Evolutionary conservation across 2,113 vertebrate genomes (phyloP).

Genomic region (Sapajus apella): DNA sequence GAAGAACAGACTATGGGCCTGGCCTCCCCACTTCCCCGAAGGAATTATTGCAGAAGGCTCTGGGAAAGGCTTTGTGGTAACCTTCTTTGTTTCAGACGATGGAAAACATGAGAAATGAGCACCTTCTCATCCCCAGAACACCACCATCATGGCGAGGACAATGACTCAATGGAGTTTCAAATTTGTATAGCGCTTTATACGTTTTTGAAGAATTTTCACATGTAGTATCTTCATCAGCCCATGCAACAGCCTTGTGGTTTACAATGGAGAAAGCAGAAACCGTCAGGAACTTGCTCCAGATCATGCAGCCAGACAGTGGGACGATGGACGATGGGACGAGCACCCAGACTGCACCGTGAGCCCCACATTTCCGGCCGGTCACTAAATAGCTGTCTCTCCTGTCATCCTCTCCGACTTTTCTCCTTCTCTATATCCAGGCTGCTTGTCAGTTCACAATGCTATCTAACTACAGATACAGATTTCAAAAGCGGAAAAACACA

Average conservation of each 20-base stretch:
- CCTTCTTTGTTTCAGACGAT: not conserved
- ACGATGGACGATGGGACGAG: not conserved
- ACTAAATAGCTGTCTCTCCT: not conserved
- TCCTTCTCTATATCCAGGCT: not conserved
- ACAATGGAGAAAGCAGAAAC: not conserved
- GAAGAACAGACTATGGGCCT: not conserved
- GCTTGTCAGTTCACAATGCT: not conserved
- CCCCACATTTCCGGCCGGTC: not conserved
- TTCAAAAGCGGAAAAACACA: conserved; percentile 31
- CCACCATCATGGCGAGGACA: not conserved
- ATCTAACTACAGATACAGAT: not conserved
- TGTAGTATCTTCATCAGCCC: not conserved
- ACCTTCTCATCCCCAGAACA: not conserved
- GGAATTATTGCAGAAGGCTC: not conserved
- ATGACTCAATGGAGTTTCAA: not conserved
- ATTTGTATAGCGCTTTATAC: not conserved
- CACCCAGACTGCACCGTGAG: not conserved
- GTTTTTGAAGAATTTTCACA: conserved; percentile 32
- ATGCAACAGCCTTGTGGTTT: not conserved
- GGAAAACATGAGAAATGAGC: not conserved
- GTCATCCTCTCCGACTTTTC: not conserved
- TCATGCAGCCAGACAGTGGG: not conserved
- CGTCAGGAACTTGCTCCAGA: not conserved
- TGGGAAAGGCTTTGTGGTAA: not conserved
- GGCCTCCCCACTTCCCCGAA: not conserved